Conservation (phyloP, 1,140 invertebrate species). For the Pectinophora gossypiella region DNA sequence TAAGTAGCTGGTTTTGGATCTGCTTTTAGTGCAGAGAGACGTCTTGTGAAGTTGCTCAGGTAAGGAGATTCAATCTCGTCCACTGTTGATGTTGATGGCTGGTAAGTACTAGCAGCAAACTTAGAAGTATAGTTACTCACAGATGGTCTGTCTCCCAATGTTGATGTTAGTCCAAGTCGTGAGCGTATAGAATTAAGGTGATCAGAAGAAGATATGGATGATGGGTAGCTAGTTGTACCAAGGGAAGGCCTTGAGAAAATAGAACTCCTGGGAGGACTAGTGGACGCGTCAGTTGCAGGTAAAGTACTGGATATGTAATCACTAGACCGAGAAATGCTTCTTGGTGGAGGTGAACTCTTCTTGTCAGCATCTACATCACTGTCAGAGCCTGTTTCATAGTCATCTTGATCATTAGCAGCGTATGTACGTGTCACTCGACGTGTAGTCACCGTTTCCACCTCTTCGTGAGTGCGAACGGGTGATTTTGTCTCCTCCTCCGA, state of each 20-base stretch:
- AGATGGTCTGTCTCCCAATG: constrained; percentile 45
- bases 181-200: constrained; percentile 75
- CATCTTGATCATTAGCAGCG: constrained; percentile 68
- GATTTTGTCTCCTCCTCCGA: constrained; percentile 69
- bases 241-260: constrained; percentile 56
- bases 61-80: constrained; percentile 79
- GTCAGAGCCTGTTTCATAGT: constrained; percentile 78
- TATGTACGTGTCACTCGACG: constrained; percentile 65
- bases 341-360: constrained; percentile 52
- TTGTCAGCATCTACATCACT: constrained; percentile 65
- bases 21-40: constrained; percentile 75
- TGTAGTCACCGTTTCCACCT: constrained; percentile 68
- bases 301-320: constrained; percentile 64
- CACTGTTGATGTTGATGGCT: constrained; percentile 45
- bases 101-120: constrained; percentile 48
- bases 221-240: constrained; percentile 42
- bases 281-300: constrained; percentile 35
- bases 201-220: constrained; percentile 59
- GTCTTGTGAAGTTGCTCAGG: constrained; percentile 80
- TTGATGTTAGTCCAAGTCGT: constrained; percentile 61
- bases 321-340: constrained; percentile 62
- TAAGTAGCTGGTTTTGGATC: constrained; percentile 53
- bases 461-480: constrained; percentile 60
- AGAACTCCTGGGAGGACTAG: constrained; percentile 53
- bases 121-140: constrained; percentile 42